Evolutionary conservation across 2,113 vertebrate genomes (phyloP).

Genomic region (Rana temporaria): DNA sequence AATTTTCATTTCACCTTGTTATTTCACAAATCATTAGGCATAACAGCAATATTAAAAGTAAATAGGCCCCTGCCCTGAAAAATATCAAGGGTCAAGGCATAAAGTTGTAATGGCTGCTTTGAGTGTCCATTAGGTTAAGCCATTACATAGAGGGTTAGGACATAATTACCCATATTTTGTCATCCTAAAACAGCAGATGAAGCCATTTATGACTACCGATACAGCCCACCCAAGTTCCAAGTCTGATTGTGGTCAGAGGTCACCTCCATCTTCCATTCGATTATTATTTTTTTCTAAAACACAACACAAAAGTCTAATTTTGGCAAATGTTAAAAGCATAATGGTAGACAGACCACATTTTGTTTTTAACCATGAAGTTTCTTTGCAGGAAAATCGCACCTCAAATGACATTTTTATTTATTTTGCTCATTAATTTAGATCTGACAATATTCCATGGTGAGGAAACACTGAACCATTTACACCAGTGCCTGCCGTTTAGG

Average conservation of each 20-base stretch:
- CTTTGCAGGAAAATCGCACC: no score
- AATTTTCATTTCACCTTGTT: constrained; percentile 10
- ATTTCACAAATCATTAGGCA: constrained; percentile 55
- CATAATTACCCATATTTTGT: constrained; percentile 55
- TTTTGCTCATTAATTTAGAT: no score
- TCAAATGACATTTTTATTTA: no score
- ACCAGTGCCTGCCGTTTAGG: no score
- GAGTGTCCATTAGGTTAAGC: constrained; percentile 47
- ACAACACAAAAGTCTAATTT: background rate
- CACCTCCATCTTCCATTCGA: constrained; percentile 2
- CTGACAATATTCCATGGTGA: no score
- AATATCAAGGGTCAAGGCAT: constrained; percentile 33
- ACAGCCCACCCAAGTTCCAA: constrained; percentile 33
- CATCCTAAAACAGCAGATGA: constrained; percentile 36
- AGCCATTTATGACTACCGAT: constrained; percentile 37
- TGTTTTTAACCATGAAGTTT: no score
- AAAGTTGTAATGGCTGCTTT: constrained; percentile 26
- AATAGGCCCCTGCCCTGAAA: constrained; percentile 41
- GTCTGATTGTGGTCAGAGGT: constrained; percentile 45
- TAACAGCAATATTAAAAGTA: constrained; percentile 43
- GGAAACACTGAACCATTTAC: no score
- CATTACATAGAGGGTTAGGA: constrained; percentile 41
- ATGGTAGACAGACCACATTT: background rate
- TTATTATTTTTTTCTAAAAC: constrained; percentile 15
- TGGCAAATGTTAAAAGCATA: background rate